Evolutionary conservation across 2,888 invertebrate genomes (phyloP).

Genomic region (Drosophila atripex): DNA sequence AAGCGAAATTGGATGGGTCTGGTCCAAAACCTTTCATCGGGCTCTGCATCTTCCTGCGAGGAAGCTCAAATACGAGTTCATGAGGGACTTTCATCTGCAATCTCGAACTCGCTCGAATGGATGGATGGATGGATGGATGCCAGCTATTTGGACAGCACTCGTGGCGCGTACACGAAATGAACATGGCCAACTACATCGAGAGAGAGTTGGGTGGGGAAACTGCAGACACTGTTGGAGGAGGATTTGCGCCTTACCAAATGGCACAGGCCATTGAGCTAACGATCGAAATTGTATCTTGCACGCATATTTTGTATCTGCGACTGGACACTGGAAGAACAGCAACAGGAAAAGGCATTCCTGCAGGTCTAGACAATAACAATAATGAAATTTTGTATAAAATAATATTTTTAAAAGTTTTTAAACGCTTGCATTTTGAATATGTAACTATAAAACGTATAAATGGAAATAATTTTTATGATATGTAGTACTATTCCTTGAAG

Average conservation of each 20-base stretch:
- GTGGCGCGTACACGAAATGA: slow-evolving; percentile 53
- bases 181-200: slow-evolving; percentile 44
- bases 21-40: slow-evolving; percentile 4
- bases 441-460: too few relatives aligned
- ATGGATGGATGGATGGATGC: slow-evolving; percentile 33
- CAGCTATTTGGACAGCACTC: slow-evolving; percentile 63
- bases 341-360: not conserved
- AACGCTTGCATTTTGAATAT: too few relatives aligned
- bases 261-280: slow-evolving; percentile 51
- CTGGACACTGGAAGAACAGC: slow-evolving; percentile 21
- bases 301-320: slow-evolving; percentile 41
- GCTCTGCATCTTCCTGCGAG: slow-evolving; percentile 17
- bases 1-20: slow-evolving; percentile 28
- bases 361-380: too few relatives aligned
- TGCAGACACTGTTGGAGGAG: slow-evolving; percentile 15
- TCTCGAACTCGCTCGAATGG: slow-evolving; percentile 15
- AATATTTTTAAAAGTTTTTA: too few relatives aligned
- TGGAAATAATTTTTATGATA: too few relatives aligned
- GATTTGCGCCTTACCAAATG: slow-evolving; percentile 43
- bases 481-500: too few relatives aligned
- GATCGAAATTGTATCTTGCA: slow-evolving; percentile 47
- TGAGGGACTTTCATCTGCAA: slow-evolving; percentile 26
- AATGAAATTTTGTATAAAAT: too few relatives aligned
- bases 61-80: slow-evolving; percentile 6
- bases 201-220: not conserved